Evolutionary conservation across 2,888 invertebrate genomes (phyloP).

Genomic region (Drosophila yooni): DNA sequence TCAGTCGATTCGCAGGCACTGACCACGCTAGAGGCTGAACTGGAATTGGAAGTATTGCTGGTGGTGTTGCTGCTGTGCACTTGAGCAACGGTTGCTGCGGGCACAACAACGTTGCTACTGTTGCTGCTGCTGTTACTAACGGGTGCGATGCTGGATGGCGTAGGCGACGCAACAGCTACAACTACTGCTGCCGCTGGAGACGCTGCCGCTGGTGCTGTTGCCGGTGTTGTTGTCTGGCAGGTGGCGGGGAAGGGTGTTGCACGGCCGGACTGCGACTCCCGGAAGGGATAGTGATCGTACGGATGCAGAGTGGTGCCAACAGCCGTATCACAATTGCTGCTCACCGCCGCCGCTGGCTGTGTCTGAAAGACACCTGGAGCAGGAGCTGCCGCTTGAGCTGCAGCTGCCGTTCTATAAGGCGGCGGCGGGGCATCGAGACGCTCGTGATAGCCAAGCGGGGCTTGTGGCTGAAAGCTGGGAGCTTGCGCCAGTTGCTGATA

Average conservation of each 20-base stretch:
- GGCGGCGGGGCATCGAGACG: constrained; percentile 72
- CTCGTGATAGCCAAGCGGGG: constrained; percentile 71
- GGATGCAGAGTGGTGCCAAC: constrained; percentile 75
- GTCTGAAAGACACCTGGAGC: constrained; percentile 40
- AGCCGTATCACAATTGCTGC: constrained; percentile 72
- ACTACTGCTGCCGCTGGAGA: constrained; percentile 4
- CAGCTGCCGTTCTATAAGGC: constrained; percentile 46
- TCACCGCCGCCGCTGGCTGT: constrained; percentile 39
- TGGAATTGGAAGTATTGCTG: constrained; percentile 29
- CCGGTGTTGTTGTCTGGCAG: constrained; percentile 63
- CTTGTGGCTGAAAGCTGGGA: constrained; percentile 70
- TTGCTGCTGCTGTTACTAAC: constrained; percentile 52
- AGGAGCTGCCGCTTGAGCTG: constrained; percentile 3
- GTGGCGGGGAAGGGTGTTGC: constrained; percentile 89
- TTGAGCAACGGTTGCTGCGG: constrained; percentile 14
- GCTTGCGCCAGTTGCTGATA: constrained; percentile 78
- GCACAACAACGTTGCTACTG: constrained; percentile 33
- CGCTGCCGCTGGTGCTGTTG: constrained; percentile 33
- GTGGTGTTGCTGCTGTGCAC: constrained; percentile 8
- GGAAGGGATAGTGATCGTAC: constrained; percentile 85
- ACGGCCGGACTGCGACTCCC: constrained; percentile 86
- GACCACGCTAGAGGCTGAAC: constrained; percentile 47
- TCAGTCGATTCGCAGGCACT: constrained; percentile 87
- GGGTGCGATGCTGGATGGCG: constrained; percentile 25
- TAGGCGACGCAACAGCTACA: constrained; percentile 4